Evolutionary conservation across 1,140 invertebrate genomes (phyloP).

Genomic region (Solenopsis fugax): DNA sequence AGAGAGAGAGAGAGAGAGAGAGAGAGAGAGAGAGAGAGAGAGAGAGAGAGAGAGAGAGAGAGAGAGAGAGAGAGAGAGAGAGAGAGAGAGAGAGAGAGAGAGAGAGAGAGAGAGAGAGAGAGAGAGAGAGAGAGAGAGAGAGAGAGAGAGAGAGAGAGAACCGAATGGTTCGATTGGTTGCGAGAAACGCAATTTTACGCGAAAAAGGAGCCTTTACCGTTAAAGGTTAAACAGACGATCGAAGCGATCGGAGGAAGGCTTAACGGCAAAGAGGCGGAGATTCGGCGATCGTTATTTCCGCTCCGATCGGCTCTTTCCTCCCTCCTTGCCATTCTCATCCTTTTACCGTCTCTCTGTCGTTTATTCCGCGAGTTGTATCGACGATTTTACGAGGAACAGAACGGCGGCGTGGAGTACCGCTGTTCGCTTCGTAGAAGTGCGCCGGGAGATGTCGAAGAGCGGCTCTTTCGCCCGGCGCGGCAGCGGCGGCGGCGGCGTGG

Average conservation of each 20-base stretch:
- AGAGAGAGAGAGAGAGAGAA: slow-evolving; percentile 7
- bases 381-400: slow-evolving; percentile 19
- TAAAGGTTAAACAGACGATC: slow-evolving; percentile 31
- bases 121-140: background rate
- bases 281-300: slow-evolving; percentile 57
- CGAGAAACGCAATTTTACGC: slow-evolving; percentile 32
- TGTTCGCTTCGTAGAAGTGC: slow-evolving; percentile 45
- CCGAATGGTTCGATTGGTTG: background rate
- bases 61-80: background rate
- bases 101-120: background rate
- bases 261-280: slow-evolving; percentile 51
- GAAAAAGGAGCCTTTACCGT: slow-evolving; percentile 34
- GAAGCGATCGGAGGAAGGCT: background rate
- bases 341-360: background rate
- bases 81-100: background rate
- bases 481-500: background rate
- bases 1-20: background rate
- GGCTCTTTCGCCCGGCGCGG: background rate
- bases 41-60: background rate
- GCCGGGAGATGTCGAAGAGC: slow-evolving; percentile 30
- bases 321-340: background rate
- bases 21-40: background rate
- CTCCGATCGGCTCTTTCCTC: slow-evolving; percentile 9
- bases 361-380: slow-evolving; percentile 35
- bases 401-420: background rate